phyloP scores from a whole-genome alignment of 92 coral and sea anemone species.

The Epizoanthus rinbou region DNA sequence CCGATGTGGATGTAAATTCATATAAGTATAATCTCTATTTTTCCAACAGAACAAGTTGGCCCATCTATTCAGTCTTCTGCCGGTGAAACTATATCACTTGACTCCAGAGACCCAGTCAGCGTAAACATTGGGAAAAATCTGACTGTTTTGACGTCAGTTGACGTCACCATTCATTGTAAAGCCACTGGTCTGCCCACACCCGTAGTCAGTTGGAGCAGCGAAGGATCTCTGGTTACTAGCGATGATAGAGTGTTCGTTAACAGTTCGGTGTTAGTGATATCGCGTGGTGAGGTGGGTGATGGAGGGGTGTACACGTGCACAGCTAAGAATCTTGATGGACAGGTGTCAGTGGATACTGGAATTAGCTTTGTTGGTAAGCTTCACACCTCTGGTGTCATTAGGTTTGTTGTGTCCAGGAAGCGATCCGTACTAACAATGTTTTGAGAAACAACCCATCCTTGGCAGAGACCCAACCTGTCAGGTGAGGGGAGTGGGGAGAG shows the following conservation, averaged over 20 bases:
- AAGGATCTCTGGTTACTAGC: neutral
- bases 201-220: conserved; percentile 2
- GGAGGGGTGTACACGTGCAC: conserved; percentile 8
- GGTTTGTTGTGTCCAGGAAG: too few species aligned
- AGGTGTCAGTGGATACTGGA: neutral
- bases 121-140: conserved; percentile 4
- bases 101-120: conserved; percentile 1
- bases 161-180: neutral
- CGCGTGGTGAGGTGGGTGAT: neutral
- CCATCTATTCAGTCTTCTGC: conserved; percentile 1
- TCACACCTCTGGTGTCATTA: neutral
- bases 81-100: conserved; percentile 1
- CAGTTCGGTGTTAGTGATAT: neutral
- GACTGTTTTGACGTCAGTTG: conserved; percentile 13
- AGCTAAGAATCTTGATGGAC: neutral
- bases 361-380: conserved; percentile 14
- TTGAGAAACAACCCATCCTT: too few species aligned
- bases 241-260: neutral
- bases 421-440: too few species aligned
- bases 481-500: too few species aligned
- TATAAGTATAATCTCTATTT: neutral
- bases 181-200: conserved; percentile 2
- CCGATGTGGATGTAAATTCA: neutral
- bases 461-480: too few species aligned
- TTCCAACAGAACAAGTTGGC: conserved; percentile 10